phyloP scores from a whole-genome alignment of 2,113 vertebrate genomes.

The Kryptolebias marmoratus region DNA sequence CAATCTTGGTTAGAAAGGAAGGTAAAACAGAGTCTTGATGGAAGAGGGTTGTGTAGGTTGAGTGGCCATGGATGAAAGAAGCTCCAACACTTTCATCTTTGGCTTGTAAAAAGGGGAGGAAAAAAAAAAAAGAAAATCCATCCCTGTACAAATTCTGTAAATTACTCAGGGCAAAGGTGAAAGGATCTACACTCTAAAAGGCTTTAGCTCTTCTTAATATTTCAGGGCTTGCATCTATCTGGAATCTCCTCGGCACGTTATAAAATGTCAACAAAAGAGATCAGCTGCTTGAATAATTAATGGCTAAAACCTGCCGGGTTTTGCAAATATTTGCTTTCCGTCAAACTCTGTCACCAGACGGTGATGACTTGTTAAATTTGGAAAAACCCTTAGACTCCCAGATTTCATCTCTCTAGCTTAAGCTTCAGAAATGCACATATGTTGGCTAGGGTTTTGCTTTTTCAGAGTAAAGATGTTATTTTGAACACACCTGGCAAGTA shows the following conservation, averaged over 20 bases:
- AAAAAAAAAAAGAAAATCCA: constrained; percentile 13
- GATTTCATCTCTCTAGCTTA: too few relatives aligned
- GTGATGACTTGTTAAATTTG: constrained; percentile 11
- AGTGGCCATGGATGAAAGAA: constrained; percentile 63
- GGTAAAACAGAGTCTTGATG: constrained; percentile 42
- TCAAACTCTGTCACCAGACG: constrained; percentile 13
- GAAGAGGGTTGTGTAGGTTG: constrained; percentile 35
- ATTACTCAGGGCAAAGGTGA: constrained; percentile 43
- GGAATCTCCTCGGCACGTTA: background rate
- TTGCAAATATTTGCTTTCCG: constrained; percentile 14
- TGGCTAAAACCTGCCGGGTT: constrained; percentile 18
- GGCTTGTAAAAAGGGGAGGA: background rate
- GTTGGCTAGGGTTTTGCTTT: too few relatives aligned
- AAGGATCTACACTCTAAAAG: constrained; percentile 29
- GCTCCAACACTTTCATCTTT: constrained; percentile 62
- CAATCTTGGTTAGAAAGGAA: constrained; percentile 33
- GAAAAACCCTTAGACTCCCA: background rate
- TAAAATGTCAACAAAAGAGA: constrained; percentile 13
- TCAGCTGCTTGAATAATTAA: constrained; percentile 36
- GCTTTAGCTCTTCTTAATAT: background rate
- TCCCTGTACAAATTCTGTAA: constrained; percentile 33
- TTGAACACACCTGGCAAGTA: too few relatives aligned
- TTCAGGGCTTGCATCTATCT: background rate
- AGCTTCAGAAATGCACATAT: too few relatives aligned
- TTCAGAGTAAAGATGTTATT: too few relatives aligned